Evolutionary conservation across 1,140 invertebrate genomes (phyloP), one percentile per base, ranked within the genome.

Genomic region (Chironomus tepperi): DNA sequence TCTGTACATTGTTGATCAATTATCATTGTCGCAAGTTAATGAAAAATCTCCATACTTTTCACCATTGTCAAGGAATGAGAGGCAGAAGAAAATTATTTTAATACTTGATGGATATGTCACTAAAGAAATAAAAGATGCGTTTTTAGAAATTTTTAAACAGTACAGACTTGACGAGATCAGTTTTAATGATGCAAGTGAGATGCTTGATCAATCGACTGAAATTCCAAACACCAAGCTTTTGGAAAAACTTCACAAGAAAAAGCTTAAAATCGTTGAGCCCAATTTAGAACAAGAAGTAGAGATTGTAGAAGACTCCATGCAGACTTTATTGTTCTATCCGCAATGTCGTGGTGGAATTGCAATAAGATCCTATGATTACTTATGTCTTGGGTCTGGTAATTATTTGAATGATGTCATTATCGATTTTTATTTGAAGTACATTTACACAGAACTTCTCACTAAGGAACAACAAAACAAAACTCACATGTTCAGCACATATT

Each of bases 351-450:
- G 93, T 67, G 92, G 93, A 10, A 92, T 97, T 76, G 87, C 92
- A 7, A 94, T 98, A 57, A 95, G 94, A 75, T 95, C 92, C 42
- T 93, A 94, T 84, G 97, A 98, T 84, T 93, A 96, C 76, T 87
- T 88, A 78, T 97, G 95, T 80, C 85, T 98, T 72, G 93, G 90
- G 15, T 91, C 93, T 79, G 95, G 96, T 83, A 93, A 97, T 79
- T 98, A 96, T 84, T 86, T 99, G 64, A 99, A 98, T 84, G 97
- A 99, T 86, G 94, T 95, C 75, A 98, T 99, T 73, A 95, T 99
- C 78, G 96, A 98, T 82, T 99, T 98, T 85, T 98, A 98, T 86
- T 85, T 98, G 75, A 95, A 95, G 86, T 94, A 94, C 85, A 83
- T 97, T 76, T 88, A 91, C 34, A 84, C 89, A 75, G 90, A 93